These are phyloP conservation scores for Characodon lateralis DNA, from an alignment of 2,797 vertebrate species.

Conservation along the genomic window DNA sequence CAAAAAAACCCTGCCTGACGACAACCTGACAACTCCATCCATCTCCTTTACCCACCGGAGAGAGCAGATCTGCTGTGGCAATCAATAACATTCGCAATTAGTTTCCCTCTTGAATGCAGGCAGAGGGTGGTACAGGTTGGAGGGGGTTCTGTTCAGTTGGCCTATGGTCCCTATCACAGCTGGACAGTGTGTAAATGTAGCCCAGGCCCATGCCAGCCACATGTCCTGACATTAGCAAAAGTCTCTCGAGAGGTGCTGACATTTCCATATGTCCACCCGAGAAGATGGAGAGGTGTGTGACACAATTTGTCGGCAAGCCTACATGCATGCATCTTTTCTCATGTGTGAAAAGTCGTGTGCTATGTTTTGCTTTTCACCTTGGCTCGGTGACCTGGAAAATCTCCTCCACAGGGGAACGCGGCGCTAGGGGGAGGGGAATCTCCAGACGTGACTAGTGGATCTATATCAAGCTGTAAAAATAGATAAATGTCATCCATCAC, in stretches of 20 bases:
- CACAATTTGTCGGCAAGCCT: constrained; percentile 16
- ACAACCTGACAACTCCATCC: constrained; percentile 84
- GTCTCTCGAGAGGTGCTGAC: constrained; percentile 73
- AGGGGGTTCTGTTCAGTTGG: constrained; percentile 35
- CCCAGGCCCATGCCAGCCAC: constrained; percentile 68
- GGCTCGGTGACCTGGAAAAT: constrained; percentile 74
- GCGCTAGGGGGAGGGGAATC: constrained; percentile 33
- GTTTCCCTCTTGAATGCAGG: constrained; percentile 66
- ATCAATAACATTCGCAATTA: constrained; percentile 86
- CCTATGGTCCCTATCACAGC: constrained; percentile 70
- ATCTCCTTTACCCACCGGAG: constrained; percentile 82
- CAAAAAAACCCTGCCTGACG: constrained; percentile 75
- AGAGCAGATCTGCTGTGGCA: constrained; percentile 69
- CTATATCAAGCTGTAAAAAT: constrained; percentile 72
- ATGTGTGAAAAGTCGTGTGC: constrained; percentile 39
- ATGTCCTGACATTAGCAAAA: constrained; percentile 78
- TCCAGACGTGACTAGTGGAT: constrained; percentile 67
- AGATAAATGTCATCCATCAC: constrained; percentile 78
- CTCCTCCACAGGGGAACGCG: constrained; percentile 55
- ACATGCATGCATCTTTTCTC: constrained; percentile 27
- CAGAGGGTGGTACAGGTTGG: constrained; percentile 32
- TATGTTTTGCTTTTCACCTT: constrained; percentile 74
- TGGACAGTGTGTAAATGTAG: constrained; percentile 71
- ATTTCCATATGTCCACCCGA: constrained; percentile 73
- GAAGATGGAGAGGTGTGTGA: constrained; percentile 38